These are phyloP conservation scores for Microchirus variegatus DNA, from an alignment of 2,797 vertebrate genomes.

Conservation along the genomic window DNA sequence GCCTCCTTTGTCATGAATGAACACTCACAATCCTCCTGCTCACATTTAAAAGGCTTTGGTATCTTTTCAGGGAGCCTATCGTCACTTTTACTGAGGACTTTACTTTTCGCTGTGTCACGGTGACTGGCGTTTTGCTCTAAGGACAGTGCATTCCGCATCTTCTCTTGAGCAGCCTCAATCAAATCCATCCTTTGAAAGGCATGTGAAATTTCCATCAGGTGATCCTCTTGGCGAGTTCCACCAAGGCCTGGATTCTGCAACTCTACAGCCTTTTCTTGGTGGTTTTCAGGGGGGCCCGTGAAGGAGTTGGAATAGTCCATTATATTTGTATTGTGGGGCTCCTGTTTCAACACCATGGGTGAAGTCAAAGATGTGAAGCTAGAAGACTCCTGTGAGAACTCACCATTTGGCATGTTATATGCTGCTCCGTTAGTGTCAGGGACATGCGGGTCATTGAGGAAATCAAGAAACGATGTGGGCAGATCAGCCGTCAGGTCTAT, in stretches of 20 bases:
- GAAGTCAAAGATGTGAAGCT: slow-evolving; percentile 70
- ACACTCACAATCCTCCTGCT: slow-evolving; percentile 90
- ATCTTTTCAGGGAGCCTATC: slow-evolving; percentile 83
- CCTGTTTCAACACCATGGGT: slow-evolving; percentile 68
- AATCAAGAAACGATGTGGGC: slow-evolving; percentile 92
- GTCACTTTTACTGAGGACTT: slow-evolving; percentile 75
- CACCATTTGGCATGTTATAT: slow-evolving; percentile 72
- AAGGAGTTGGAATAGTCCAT: slow-evolving; percentile 60
- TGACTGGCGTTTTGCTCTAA: slow-evolving; percentile 59
- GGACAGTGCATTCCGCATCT: slow-evolving; percentile 60
- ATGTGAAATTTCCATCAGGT: slow-evolving; percentile 91
- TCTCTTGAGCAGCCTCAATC: slow-evolving; percentile 81
- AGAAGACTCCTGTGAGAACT: slow-evolving; percentile 73
- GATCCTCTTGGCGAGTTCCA: slow-evolving; percentile 84
- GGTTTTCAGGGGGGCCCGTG: slow-evolving; percentile 55
- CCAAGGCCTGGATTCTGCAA: slow-evolving; percentile 49
- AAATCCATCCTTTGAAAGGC: slow-evolving; percentile 91
- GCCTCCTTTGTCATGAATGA: slow-evolving; percentile 99
- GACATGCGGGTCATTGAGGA: slow-evolving; percentile 93
- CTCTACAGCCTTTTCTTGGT: slow-evolving; percentile 56
- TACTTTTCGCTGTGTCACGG: slow-evolving; percentile 65
- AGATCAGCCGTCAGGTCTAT: slow-evolving; percentile 91
- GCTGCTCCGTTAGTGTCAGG: slow-evolving; percentile 78
- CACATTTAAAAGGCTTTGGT: slow-evolving; percentile 94
- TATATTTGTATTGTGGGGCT: slow-evolving; percentile 72